Conservation (phyloP, 2,797 vertebrate genomes). For the Falco peregrinus region DNA sequence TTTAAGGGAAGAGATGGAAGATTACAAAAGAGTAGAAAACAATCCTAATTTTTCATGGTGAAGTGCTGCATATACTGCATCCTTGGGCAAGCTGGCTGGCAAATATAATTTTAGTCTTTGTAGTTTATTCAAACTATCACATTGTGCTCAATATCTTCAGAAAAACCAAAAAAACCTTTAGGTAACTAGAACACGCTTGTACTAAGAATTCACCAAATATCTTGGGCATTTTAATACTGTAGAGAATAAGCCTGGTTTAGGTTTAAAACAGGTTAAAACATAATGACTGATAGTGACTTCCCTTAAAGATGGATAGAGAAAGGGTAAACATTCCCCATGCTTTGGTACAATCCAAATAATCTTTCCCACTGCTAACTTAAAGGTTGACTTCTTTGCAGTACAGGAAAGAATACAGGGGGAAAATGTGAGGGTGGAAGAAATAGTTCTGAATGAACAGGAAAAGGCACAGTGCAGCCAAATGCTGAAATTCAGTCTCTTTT, state of each 20-base stretch:
- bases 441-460: neutral
- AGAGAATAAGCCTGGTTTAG: neutral
- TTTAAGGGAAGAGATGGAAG: neutral
- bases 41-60: neutral
- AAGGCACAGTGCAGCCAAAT: neutral
- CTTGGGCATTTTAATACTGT: neutral
- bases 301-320: neutral
- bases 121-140: neutral
- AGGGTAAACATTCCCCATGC: neutral
- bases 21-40: neutral
- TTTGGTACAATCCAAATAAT: neutral
- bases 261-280: neutral
- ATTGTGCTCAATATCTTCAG: neutral
- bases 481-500: neutral
- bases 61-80: neutral
- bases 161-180: rapidly evolving
- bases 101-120: neutral
- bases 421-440: neutral
- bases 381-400: neutral
- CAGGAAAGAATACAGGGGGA: neutral
- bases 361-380: neutral
- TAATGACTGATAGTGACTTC: neutral
- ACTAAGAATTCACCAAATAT: neutral
- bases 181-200: neutral
- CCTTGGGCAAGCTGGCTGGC: neutral